These are phyloP conservation scores for Cephalopholis sonnerati DNA, from an alignment of 2,113 vertebrate genomes.

Conservation along the genomic window DNA sequence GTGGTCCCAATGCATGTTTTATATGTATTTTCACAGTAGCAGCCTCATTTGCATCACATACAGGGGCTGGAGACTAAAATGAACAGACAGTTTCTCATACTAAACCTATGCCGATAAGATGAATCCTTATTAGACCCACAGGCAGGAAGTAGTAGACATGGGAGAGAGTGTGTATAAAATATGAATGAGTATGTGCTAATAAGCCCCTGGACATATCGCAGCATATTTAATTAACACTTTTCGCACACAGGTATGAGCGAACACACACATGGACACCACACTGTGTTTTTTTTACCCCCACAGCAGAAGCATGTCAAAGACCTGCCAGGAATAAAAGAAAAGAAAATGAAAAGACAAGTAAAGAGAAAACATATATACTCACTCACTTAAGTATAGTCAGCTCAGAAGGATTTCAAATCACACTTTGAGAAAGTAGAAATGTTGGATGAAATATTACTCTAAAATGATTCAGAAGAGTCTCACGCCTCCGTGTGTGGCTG, in stretches of 20 bases:
- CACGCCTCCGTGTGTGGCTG: constrained; percentile 20
- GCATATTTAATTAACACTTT: constrained; percentile 33
- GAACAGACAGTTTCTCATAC: neutral
- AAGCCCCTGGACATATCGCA: constrained; percentile 2
- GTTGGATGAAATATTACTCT: constrained; percentile 7
- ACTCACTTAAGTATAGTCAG: neutral
- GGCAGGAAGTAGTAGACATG: constrained; percentile 18
- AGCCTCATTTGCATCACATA: constrained; percentile 4
- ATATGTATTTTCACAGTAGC: constrained; percentile 31
- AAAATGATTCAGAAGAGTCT: constrained; percentile 27
- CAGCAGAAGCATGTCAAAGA: constrained; percentile 1
- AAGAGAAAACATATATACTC: neutral
- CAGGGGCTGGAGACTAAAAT: neutral
- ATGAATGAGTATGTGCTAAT: constrained; percentile 58
- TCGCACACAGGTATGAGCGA: neutral
- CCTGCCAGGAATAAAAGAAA: neutral
- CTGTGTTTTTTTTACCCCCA: no score
- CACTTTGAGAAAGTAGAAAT: constrained; percentile 25
- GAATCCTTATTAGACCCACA: constrained; percentile 24
- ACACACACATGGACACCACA: neutral
- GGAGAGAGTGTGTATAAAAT: constrained; percentile 37
- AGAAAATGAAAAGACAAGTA: neutral
- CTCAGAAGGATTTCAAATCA: neutral
- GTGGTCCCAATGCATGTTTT: constrained; percentile 18
- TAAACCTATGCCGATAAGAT: neutral